Percentiles rank a stretch among this genome's conserved stretches.
Conservation (phyloP, 2,888 invertebrate species). For the Notocelia uddmanniana region DNA sequence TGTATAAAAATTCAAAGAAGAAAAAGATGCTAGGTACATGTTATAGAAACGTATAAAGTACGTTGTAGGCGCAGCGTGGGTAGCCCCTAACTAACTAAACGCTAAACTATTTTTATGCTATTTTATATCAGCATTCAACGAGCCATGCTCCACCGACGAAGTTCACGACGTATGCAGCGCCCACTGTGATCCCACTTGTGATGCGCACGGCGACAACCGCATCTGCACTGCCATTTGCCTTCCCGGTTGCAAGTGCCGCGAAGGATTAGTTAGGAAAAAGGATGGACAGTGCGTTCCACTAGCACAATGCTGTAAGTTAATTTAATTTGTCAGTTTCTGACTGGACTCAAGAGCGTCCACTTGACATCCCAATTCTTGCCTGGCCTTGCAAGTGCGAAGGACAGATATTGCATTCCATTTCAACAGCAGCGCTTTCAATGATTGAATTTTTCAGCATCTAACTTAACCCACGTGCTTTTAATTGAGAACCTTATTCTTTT, state of each 20-base stretch:
- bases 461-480: too few species aligned
- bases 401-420: too few species aligned
- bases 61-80: too few species aligned
- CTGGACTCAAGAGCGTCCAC: background rate
- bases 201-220: background rate
- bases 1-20: too few species aligned
- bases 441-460: too few species aligned
- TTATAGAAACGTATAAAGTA: too few species aligned
- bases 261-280: slow-evolving; percentile 25
- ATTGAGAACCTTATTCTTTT: too few species aligned
- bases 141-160: slow-evolving; percentile 14
- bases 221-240: slow-evolving; percentile 11
- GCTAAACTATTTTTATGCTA: background rate
- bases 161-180: slow-evolving; percentile 11
- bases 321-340: background rate
- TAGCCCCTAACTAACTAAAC: background rate
- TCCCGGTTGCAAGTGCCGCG: slow-evolving; percentile 26
- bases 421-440: too few species aligned
- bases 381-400: too few species aligned
- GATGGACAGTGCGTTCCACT: slow-evolving; percentile 16
- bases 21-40: too few species aligned
- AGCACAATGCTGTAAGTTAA: slow-evolving; percentile 21
- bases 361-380: background rate
- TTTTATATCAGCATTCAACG: slow-evolving; percentile 1
- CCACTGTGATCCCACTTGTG: slow-evolving; percentile 26